phyloP scores from a whole-genome alignment of 2,113 vertebrate genomes.

The Pimephales promelas region DNA sequence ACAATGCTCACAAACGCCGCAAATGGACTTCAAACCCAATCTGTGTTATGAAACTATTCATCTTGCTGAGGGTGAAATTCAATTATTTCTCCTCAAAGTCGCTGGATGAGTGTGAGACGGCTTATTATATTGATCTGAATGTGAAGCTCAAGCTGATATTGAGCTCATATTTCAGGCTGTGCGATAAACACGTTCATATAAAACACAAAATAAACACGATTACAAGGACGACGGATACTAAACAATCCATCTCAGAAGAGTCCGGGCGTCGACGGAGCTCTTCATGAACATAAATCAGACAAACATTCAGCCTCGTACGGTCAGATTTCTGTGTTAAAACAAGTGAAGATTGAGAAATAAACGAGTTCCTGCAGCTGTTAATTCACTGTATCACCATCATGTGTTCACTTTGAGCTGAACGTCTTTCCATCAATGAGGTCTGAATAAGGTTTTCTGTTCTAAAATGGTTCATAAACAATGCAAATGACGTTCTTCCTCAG shows the following conservation, averaged over 20 bases:
- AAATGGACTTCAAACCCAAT: conserved; percentile 48
- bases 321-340: not conserved
- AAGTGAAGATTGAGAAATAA: not conserved
- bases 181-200: conserved; percentile 49
- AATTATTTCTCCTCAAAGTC: conserved; percentile 60
- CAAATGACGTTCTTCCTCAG: no score
- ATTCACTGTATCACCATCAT: not conserved
- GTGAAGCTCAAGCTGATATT: conserved; percentile 50
- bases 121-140: conserved; percentile 51
- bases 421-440: not conserved
- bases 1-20: conserved; percentile 28
- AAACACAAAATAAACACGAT: conserved; percentile 37
- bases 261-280: not conserved
- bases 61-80: conserved; percentile 53
- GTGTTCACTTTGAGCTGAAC: not conserved
- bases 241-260: conserved; percentile 48
- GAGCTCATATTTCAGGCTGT: conserved; percentile 45
- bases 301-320: conserved; percentile 55
- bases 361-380: no score
- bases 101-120: conserved; percentile 58
- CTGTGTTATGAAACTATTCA: conserved; percentile 51
- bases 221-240: conserved; percentile 50
- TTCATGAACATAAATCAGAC: conserved; percentile 54
- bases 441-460: not conserved
- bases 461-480: not conserved